These are phyloP conservation scores for Monoplex corrugatus DNA, from an alignment of 2,888 invertebrate species.

Conservation along the genomic window DNA sequence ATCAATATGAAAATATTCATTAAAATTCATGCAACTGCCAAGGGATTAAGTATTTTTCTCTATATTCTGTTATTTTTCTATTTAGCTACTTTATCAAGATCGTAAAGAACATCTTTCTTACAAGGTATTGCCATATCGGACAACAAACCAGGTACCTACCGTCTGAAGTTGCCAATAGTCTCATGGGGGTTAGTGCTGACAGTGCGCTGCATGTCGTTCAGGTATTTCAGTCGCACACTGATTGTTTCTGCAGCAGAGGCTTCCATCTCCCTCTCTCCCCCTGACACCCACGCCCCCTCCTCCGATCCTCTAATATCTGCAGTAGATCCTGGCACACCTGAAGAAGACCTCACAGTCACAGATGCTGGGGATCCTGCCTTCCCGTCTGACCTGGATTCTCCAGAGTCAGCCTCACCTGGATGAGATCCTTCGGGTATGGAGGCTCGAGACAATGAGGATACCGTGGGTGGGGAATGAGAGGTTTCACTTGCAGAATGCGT, in stretches of 20 bases:
- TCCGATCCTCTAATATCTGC: background rate
- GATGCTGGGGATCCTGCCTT: background rate
- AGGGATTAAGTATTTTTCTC: too few relatives aligned
- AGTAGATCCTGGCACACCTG: background rate
- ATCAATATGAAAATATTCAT: too few relatives aligned
- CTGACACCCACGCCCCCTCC: background rate
- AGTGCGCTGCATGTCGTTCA: slow-evolving; percentile 81
- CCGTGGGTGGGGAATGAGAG: background rate
- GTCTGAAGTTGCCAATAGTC: slow-evolving; percentile 81
- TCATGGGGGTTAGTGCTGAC: slow-evolving; percentile 77
- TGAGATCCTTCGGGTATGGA: background rate
- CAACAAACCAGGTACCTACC: slow-evolving; percentile 72
- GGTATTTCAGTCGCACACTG: slow-evolving; percentile 80
- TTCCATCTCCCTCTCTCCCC: slow-evolving; percentile 8
- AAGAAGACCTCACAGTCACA: background rate
- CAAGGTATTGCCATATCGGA: too few relatives aligned
- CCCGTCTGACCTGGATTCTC: too few relatives aligned
- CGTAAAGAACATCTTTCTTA: too few relatives aligned
- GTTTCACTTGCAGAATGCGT: background rate
- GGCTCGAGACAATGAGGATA: background rate
- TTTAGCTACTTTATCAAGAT: too few relatives aligned
- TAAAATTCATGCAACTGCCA: too few relatives aligned
- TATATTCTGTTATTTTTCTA: too few relatives aligned
- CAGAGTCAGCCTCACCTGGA: background rate
- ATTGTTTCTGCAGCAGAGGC: slow-evolving; percentile 55